Percentiles rank a stretch among this genome's conserved stretches.
Conservation (phyloP, 2,888 invertebrate genomes). For the Drosophila siamana region DNA sequence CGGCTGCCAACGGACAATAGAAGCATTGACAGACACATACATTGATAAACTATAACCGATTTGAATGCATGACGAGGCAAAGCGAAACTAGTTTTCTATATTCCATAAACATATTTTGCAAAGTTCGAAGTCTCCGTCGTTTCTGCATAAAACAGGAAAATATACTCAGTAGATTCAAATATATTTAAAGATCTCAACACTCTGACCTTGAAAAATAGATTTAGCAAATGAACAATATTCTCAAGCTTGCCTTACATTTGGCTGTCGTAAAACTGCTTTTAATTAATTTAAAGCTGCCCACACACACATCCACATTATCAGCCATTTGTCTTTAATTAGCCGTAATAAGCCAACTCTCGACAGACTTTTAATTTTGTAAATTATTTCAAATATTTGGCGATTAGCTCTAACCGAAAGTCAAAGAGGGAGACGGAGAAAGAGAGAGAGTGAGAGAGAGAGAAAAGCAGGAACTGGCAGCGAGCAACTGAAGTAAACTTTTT, state of each 20-base stretch:
- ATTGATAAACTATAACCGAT: background rate
- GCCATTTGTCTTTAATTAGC: constrained; percentile 44
- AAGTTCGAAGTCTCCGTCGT: background rate
- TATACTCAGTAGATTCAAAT: too few relatives aligned
- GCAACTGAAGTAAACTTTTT: constrained; percentile 70
- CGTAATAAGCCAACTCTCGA: constrained; percentile 42
- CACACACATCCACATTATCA: constrained; percentile 6
- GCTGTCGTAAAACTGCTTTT: background rate
- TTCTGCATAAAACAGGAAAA: too few relatives aligned
- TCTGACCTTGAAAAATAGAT: background rate
- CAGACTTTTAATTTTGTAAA: constrained; percentile 57
- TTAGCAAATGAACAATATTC: background rate
- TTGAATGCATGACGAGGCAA: background rate
- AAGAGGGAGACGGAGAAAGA: background rate
- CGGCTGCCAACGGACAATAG: constrained; percentile 1
- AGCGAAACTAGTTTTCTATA: background rate
- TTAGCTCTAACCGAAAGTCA: constrained; percentile 43
- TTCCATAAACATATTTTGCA: background rate
- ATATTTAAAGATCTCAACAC: too few relatives aligned
- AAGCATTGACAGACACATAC: constrained; percentile 1
- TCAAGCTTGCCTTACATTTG: background rate
- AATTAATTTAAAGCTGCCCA: constrained; percentile 2
- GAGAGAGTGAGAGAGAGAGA: background rate
- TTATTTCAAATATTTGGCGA: constrained; percentile 75
- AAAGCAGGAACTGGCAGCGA: constrained; percentile 4